Conservation (phyloP, 2,888 invertebrate species). For the Agonopterix arenella region DNA sequence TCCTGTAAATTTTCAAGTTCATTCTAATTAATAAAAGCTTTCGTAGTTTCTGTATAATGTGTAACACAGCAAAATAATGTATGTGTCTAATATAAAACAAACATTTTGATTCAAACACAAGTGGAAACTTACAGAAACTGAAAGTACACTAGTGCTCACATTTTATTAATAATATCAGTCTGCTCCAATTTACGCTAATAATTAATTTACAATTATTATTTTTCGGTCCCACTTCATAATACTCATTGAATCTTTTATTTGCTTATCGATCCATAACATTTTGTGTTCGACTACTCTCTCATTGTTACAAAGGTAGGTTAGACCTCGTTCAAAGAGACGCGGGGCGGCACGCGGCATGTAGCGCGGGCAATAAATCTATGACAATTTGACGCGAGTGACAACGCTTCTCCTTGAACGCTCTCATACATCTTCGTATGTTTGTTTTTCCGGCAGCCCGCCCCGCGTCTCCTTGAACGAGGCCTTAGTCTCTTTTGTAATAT, state of each 20-base stretch:
- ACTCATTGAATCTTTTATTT: constrained; percentile 31
- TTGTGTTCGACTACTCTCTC: constrained; percentile 3
- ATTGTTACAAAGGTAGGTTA: background rate
- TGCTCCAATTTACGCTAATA: constrained; percentile 50
- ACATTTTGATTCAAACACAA: constrained; percentile 9
- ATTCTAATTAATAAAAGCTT: background rate
- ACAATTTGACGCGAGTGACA: too few relatives aligned
- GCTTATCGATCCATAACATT: constrained; percentile 8
- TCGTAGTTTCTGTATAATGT: background rate
- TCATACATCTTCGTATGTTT: too few relatives aligned
- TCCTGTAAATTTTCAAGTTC: background rate
- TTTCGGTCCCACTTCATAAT: constrained; percentile 63
- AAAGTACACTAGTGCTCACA: constrained; percentile 32
- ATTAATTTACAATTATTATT: constrained; percentile 31
- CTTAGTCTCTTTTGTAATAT: background rate
- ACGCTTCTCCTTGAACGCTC: too few relatives aligned
- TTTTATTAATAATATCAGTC: constrained; percentile 53
- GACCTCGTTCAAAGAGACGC: too few relatives aligned
- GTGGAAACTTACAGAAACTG: constrained; percentile 8
- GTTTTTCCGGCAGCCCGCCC: too few relatives aligned
- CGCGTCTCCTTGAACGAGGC: too few relatives aligned
- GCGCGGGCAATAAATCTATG: too few relatives aligned
- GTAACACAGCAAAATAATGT: background rate
- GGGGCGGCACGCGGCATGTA: too few relatives aligned
- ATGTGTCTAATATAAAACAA: constrained; percentile 3